A percentile compares a stretch with the other conserved stretches of the same genome.
phyloP scores from a whole-genome alignment of 2,888 invertebrate genomes.

The Drosophila incognita region DNA sequence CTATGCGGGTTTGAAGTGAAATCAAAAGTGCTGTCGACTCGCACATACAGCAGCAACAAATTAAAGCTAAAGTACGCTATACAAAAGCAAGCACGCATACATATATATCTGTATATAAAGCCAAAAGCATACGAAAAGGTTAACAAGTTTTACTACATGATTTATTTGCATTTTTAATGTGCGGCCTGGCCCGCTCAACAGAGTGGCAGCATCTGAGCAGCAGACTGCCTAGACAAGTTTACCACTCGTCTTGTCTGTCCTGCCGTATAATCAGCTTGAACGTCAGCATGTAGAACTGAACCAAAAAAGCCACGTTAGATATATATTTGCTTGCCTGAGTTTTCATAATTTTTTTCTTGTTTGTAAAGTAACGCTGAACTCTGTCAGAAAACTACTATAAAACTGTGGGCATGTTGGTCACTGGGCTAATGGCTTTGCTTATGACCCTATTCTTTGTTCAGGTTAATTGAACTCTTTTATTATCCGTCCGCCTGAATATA shows the following conservation, averaged over 20 bases:
- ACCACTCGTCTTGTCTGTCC: constrained; percentile 17
- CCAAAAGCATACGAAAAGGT: constrained; percentile 78
- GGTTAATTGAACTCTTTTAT: constrained; percentile 70
- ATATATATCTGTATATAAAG: constrained; percentile 17
- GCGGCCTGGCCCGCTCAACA: constrained; percentile 54
- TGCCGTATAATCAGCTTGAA: constrained; percentile 12
- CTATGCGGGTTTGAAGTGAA: constrained; percentile 66
- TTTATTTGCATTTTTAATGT: constrained; percentile 81
- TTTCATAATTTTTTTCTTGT: constrained; percentile 31
- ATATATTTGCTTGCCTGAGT: constrained; percentile 27
- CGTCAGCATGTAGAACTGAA: constrained; percentile 56
- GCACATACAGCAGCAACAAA: constrained; percentile 53
- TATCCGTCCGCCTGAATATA: constrained; percentile 26
- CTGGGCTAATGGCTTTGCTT: constrained; percentile 76
- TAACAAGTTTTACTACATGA: constrained; percentile 83
- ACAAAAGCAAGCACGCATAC: constrained; percentile 32
- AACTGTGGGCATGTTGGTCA: constrained; percentile 71
- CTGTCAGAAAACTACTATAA: constrained; percentile 35
- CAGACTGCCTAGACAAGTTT: constrained; percentile 67
- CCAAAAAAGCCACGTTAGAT: constrained; percentile 29
- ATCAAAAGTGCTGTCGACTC: constrained; percentile 73
- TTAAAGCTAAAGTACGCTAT: constrained; percentile 56
- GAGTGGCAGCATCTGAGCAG: constrained; percentile 44
- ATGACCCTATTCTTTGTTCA: constrained; percentile 71
- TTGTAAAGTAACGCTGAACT: constrained; percentile 37